Evolutionary conservation across 2,888 invertebrate genomes (phyloP).

Genomic region (Ectropis crepuscularia): DNA sequence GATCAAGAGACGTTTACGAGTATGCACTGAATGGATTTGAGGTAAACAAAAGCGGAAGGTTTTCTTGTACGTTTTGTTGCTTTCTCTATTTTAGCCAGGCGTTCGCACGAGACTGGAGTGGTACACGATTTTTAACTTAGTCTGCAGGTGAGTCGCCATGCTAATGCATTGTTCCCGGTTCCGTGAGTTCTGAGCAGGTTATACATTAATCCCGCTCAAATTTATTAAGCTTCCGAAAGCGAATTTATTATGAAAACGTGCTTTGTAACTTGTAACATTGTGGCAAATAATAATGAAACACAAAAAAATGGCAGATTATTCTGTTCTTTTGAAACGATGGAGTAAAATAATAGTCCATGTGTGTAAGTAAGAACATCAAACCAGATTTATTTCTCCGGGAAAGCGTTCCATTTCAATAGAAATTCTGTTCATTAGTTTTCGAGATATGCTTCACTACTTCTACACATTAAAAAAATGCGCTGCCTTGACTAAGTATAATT

Average conservation of each 20-base stretch:
- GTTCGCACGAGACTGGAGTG: slow-evolving; percentile 64
- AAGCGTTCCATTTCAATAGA: too few species aligned
- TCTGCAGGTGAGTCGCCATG: slow-evolving; percentile 64
- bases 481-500: too few species aligned
- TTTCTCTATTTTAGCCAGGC: slow-evolving; percentile 58
- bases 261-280: neutral
- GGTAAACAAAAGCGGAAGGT: slow-evolving; percentile 61
- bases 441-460: too few species aligned
- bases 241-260: slow-evolving; percentile 11
- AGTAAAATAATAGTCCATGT: too few species aligned
- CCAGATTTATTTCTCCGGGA: too few species aligned
- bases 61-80: slow-evolving; percentile 62
- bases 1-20: slow-evolving; percentile 53
- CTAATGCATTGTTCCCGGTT: slow-evolving; percentile 64
- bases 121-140: slow-evolving; percentile 81
- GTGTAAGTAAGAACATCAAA: too few species aligned
- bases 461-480: too few species aligned
- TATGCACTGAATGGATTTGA: slow-evolving; percentile 59
- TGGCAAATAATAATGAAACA: too few species aligned
- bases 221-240: slow-evolving; percentile 44
- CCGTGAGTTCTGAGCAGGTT: slow-evolving; percentile 40
- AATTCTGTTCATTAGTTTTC: too few species aligned
- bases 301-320: too few species aligned
- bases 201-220: slow-evolving; percentile 44
- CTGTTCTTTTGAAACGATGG: too few species aligned